Conservation (phyloP, 64 coral and sea anemone species). For the Anthopleura sola region DNA sequence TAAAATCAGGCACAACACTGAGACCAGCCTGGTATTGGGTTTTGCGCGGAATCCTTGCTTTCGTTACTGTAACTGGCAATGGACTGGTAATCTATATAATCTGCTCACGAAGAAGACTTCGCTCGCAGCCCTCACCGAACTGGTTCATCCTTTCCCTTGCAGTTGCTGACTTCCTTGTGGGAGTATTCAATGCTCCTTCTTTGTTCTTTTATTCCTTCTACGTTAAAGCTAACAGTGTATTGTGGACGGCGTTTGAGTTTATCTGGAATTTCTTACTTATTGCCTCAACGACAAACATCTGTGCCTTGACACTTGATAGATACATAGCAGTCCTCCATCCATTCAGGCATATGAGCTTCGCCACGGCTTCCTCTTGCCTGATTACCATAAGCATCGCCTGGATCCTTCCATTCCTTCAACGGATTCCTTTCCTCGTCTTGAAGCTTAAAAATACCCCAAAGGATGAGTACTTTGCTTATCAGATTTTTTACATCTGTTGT, state of each 20-base stretch:
- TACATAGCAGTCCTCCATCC: slow-evolving; percentile 15
- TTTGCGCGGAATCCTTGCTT: slow-evolving; percentile 25
- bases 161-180: slow-evolving; percentile 45
- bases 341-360: neutral
- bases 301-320: slow-evolving; percentile 22
- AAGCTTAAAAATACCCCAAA: neutral
- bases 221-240: neutral
- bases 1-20: neutral
- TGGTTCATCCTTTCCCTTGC: slow-evolving; percentile 55
- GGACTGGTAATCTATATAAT: slow-evolving; percentile 55
- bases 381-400: neutral
- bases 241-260: neutral
- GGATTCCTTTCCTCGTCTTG: slow-evolving; percentile 18
- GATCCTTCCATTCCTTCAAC: neutral
- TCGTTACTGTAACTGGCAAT: slow-evolving; percentile 33
- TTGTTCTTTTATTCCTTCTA: neutral
- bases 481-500: slow-evolving; percentile 1
- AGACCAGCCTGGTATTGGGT: slow-evolving; percentile 41
- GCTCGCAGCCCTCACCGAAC: slow-evolving; percentile 10
- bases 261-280: slow-evolving; percentile 12
- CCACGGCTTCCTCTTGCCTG: neutral
- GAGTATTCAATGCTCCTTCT: neutral
- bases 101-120: slow-evolving; percentile 18
- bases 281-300: slow-evolving; percentile 19
- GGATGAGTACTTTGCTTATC: neutral